These are phyloP conservation scores for Podocnemis expansa DNA, from an alignment of 2,113 vertebrate genomes.

Conservation along the genomic window DNA sequence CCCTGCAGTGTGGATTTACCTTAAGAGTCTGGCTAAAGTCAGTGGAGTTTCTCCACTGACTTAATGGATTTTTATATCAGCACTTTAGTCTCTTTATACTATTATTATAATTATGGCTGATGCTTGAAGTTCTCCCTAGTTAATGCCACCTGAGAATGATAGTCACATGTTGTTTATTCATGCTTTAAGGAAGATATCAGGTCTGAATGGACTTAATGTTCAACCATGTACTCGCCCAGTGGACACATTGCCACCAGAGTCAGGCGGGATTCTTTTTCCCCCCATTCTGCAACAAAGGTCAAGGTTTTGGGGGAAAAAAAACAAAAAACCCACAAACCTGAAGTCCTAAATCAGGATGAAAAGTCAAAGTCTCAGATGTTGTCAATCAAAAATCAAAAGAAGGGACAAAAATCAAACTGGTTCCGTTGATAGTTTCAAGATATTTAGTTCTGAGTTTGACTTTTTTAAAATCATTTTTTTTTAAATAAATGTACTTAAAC, in stretches of 20 bases:
- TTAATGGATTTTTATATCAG: neutral
- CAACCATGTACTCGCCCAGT: neutral
- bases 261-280: neutral
- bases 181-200: neutral
- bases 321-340: too few species aligned
- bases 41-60: neutral
- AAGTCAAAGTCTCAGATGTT: neutral
- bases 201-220: neutral
- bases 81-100: neutral
- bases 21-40: neutral
- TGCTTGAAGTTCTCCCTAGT: neutral
- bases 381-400: neutral
- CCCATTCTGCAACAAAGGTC: neutral
- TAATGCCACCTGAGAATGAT: neutral
- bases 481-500: neutral
- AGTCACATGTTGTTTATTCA: neutral
- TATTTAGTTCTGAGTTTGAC: neutral
- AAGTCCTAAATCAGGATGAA: neutral
- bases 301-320: neutral
- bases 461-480: neutral
- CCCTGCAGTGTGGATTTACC: neutral
- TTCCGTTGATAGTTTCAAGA: neutral
- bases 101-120: neutral
- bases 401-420: neutral
- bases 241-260: neutral